Evolutionary conservation across 2,888 invertebrate species (phyloP).

Genomic region (Tuta absoluta): DNA sequence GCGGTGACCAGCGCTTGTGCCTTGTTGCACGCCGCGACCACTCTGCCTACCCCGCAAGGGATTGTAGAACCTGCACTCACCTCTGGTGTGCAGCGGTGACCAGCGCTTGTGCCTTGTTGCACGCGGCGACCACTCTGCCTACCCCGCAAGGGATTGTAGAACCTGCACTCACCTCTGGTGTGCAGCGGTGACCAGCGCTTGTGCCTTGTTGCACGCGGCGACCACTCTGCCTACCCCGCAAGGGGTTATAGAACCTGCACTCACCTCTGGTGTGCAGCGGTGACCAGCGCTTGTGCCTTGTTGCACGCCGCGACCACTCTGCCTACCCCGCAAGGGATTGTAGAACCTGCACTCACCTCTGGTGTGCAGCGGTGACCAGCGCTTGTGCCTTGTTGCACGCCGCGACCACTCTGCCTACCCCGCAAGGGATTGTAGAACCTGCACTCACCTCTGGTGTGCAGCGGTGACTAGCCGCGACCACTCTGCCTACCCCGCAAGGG

Average conservation of each 20-base stretch:
- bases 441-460: background rate
- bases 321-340: too few species aligned
- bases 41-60: conserved; percentile 57
- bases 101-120: background rate
- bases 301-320: conserved; percentile 76
- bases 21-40: conserved; percentile 32
- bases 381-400: background rate
- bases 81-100: background rate
- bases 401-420: background rate
- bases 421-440: background rate
- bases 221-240: background rate
- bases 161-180: background rate
- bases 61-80: too few species aligned
- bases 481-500: conserved; percentile 57
- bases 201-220: background rate
- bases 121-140: background rate
- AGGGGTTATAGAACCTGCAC: background rate
- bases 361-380: too few species aligned
- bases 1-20: background rate
- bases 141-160: background rate
- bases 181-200: background rate
- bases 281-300: conserved; percentile 77
- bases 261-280: conserved; percentile 8
- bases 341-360: conserved; percentile 77
- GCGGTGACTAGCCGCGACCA: conserved; percentile 66